Percentiles rank a stretch among this genome's conserved stretches.
Conservation (phyloP, 2,113 vertebrate genomes). For the Macroglossus sobrinus region DNA sequence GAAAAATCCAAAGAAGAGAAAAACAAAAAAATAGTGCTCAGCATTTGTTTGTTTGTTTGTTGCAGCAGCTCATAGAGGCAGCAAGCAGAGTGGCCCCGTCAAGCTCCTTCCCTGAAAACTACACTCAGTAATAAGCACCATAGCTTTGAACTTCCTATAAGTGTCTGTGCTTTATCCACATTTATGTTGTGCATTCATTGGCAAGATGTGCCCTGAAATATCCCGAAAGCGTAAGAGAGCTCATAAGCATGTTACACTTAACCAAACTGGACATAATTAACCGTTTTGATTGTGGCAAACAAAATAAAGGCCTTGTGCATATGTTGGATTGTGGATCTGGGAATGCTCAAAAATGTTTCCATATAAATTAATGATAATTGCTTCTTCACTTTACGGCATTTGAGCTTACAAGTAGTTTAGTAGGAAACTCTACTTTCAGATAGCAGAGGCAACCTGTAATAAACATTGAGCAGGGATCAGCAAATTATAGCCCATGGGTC, state of each 20-base stretch:
- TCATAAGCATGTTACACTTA: background rate
- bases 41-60: background rate
- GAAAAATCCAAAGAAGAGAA: background rate
- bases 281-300: background rate
- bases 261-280: background rate
- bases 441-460: background rate
- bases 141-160: background rate
- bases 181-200: background rate
- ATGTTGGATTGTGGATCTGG: background rate
- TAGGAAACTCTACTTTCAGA: background rate
- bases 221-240: background rate
- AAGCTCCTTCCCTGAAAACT: background rate
- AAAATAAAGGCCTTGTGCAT: background rate
- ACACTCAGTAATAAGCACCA: background rate
- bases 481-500: background rate
- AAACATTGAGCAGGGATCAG: background rate
- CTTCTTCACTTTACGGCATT: background rate
- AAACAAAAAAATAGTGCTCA: background rate
- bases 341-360: background rate
- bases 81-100: background rate
- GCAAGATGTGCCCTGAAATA: background rate
- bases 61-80: background rate
- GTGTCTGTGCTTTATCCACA: background rate
- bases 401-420: background rate
- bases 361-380: background rate